Evolutionary conservation across 2,113 vertebrate genomes (phyloP), one percentile per base, ranked within the genome.

Genomic region (Hippoglossus stenolepis): DNA sequence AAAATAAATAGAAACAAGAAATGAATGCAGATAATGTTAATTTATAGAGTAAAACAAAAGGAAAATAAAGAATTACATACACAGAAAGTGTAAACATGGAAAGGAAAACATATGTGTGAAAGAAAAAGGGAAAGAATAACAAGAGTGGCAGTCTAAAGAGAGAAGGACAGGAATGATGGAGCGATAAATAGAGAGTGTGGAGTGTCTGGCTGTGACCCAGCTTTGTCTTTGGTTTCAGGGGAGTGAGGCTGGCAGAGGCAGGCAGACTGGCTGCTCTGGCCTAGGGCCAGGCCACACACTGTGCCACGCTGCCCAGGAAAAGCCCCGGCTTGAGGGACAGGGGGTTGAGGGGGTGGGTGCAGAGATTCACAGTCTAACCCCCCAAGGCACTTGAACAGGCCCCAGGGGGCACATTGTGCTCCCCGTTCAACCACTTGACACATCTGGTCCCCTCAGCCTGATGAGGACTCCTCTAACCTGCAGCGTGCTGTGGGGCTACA

Each of bases 161-260:
- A 56, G 68, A 43, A 65, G 77, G 68, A 70, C 58, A 17, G 70
- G 45, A 58, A 63, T 65, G 79, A 82, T 69, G 72, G 79, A 73
- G 87, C 76, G 89, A 75, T 82, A 86, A 82, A 81, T 28, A 21
- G 65, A 83, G 79, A 75, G 79, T 20, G 43, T 73, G 76, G 71
- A 82, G 85, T 31, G 77, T 80, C 85, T 94, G 94, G 94, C 93
- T 5, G 28, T 56, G 82, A 83, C 87, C 94, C 93, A 95, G 93
- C 93, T 94, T 94, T 95, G 94, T 95, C 93, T 71, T 67, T 71
- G 70, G 83, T 90, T 92, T 93, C 86, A 77, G 85, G 85, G 89
- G 90, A 87, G 85, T 79, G 71, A 80, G 91, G 86, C 85, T 87
- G 91, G 88, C 89, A 92, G 79, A 87, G 86, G 86, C 86, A 83